Evolutionary conservation across 2,888 invertebrate species (phyloP), one percentile per base, ranked within the genome.

Genomic region (Sesamia inferens): DNA sequence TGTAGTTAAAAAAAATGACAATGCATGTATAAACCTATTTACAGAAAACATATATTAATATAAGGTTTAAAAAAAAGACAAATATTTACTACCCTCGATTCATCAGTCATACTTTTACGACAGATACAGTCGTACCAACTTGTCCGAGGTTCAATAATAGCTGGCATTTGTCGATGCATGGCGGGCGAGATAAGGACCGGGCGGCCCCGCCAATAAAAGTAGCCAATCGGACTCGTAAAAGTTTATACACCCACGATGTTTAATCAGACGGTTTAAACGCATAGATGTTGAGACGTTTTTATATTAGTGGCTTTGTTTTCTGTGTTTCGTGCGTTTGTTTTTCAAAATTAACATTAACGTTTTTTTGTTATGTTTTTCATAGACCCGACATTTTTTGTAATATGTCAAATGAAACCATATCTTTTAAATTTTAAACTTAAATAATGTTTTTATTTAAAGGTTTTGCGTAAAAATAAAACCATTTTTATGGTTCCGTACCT

Each of bases 151-250:
- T 76, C 55, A 70, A 73, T 75, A 83, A 84, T 84, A 85, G 80
- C 78, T 59, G 76, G 51, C 72, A 22, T 71, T 74, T 66, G 70
- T 71, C 83, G 24, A 75, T 76, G 84, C 72, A 78, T 85, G 86
- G 72, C 59, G 42, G 8, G 58, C 59, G 62, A 79, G 85, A 85
- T 84, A 84, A 85, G 84, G 55, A 74, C 80, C 51, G 75, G 71
- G 48, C 66, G 71, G 61, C 67, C 79, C 65, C 59, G 68, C 77
- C 75, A 85, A 84, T 85, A 86, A 86, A 85, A 84, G 59, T 79
- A 19, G 76, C 65, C 79, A 83, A 76, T 73, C 68, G 70, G 24
- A 76, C 76, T 83, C 83, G 65, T 85, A 85, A 85, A 85, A 84
- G 62, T 84, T 85, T 85, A 85, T 85, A 83, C 66, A 76, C 75